A percentile compares a stretch with the other conserved stretches of the same genome.
phyloP scores from a whole-genome alignment of 53 echinoderm and acorn worm species.

The Hippasteria phrygiana region DNA sequence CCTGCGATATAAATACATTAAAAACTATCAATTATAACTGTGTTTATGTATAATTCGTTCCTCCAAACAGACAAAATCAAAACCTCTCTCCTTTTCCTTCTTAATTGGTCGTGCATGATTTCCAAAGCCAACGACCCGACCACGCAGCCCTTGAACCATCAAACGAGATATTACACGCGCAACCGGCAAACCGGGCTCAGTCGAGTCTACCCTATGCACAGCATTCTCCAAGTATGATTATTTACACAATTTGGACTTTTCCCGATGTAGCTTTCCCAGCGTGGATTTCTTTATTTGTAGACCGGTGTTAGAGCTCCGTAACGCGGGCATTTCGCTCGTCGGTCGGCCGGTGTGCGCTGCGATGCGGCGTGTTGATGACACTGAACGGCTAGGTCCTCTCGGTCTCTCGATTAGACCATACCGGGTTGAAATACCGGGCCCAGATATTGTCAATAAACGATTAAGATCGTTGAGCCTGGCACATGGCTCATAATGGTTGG shows the following conservation, averaged over 20 bases:
- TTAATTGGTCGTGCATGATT: slow-evolving; percentile 70
- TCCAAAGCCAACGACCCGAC: slow-evolving; percentile 45
- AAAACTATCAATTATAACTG: slow-evolving; percentile 18
- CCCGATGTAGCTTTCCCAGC: background rate
- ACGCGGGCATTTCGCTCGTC: slow-evolving; percentile 42
- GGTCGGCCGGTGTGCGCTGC: background rate
- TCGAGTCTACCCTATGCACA: background rate
- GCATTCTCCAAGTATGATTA: background rate
- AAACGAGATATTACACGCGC: background rate
- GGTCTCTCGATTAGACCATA: background rate
- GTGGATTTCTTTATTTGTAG: slow-evolving; percentile 53
- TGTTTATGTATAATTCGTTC: slow-evolving; percentile 38
- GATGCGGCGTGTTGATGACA: background rate
- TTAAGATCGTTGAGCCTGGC: slow-evolving; percentile 18
- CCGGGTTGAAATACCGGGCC: slow-evolving; percentile 6
- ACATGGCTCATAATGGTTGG: slow-evolving; percentile 56
- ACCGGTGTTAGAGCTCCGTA: background rate
- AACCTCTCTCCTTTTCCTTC: background rate
- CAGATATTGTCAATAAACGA: slow-evolving; percentile 56
- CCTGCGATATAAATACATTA: slow-evolving; percentile 12
- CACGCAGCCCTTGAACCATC: slow-evolving; percentile 1
- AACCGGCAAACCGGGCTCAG: background rate
- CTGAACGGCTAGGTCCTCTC: background rate
- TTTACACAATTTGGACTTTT: slow-evolving; percentile 34
- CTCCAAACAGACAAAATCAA: background rate